These are phyloP conservation scores for Himantopus leucocephalus DNA, from an alignment of 2,113 vertebrate genomes.

Conservation along the genomic window DNA sequence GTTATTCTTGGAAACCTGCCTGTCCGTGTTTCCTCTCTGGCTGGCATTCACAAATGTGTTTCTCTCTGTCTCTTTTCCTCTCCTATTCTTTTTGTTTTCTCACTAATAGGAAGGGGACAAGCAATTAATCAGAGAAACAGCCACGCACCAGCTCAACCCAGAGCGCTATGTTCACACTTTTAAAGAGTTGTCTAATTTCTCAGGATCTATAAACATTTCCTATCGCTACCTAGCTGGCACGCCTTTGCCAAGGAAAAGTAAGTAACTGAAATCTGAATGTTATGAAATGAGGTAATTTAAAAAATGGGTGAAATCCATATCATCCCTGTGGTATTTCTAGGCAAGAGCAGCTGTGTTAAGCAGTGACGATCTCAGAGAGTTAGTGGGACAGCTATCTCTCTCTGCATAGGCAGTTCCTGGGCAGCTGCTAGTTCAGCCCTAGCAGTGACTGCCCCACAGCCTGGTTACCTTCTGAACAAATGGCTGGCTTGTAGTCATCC, in stretches of 20 bases:
- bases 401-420: background rate
- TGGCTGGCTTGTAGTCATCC: background rate
- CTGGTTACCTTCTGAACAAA: background rate
- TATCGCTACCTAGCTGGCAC: slow-evolving; percentile 92
- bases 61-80: slow-evolving; percentile 32
- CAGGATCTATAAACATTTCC: slow-evolving; percentile 92
- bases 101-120: slow-evolving; percentile 88
- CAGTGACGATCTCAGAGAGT: background rate
- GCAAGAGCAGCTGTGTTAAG: background rate
- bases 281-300: background rate
- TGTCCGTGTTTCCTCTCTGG: background rate
- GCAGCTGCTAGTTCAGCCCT: background rate
- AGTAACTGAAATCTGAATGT: slow-evolving; percentile 57
- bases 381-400: background rate
- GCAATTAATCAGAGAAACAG: slow-evolving; percentile 85
- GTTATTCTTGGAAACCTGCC: slow-evolving; percentile 9
- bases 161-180: slow-evolving; percentile 89
- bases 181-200: slow-evolving; percentile 93
- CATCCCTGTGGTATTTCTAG: background rate
- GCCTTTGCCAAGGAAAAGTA: slow-evolving; percentile 92
- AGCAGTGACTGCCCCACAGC: background rate
- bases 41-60: slow-evolving; percentile 27
- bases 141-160: slow-evolving; percentile 85
- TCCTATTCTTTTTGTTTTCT: slow-evolving; percentile 49
- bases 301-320: background rate